Evolutionary conservation across 2,113 vertebrate species (phyloP).

Genomic region (Eretmochelys imbricata): DNA sequence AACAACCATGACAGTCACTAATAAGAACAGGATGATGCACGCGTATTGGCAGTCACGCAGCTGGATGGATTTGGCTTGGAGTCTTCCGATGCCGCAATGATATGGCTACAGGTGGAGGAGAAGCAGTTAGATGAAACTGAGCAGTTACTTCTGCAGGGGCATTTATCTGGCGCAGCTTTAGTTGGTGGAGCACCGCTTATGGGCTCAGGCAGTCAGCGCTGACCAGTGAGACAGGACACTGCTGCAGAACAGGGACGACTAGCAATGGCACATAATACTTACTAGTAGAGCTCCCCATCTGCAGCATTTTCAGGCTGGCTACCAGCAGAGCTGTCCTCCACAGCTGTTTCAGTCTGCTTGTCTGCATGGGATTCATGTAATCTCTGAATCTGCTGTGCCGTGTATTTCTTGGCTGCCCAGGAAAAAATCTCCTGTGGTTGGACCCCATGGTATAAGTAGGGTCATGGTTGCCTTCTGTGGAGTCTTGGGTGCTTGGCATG

Average conservation of each 20-base stretch:
- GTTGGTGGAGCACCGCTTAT: no score
- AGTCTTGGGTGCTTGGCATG: not conserved
- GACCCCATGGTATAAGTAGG: rapidly evolving
- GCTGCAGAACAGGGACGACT: no score
- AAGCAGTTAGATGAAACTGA: no score
- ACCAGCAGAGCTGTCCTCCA: not conserved
- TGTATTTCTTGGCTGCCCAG: not conserved
- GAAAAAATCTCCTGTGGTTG: rapidly evolving
- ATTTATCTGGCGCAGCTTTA: no score
- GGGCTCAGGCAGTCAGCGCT: no score
- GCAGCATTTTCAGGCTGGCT: not conserved
- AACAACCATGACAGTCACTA: not conserved
- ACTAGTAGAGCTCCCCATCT: rapidly evolving
- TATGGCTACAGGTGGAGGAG: no score
- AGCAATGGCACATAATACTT: rapidly evolving
- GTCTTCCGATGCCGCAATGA: no score
- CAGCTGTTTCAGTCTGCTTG: not conserved
- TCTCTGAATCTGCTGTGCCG: not conserved
- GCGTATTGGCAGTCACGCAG: rapidly evolving
- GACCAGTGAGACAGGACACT: no score
- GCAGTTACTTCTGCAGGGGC: no score
- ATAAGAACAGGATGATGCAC: not conserved
- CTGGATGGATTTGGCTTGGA: not conserved
- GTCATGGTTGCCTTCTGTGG: not conserved
- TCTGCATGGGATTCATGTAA: rapidly evolving